A percentile compares a stretch with the other conserved stretches of the same genome.
Conservation (phyloP, 2,113 vertebrate species). For the Amblyopsis rosae region DNA sequence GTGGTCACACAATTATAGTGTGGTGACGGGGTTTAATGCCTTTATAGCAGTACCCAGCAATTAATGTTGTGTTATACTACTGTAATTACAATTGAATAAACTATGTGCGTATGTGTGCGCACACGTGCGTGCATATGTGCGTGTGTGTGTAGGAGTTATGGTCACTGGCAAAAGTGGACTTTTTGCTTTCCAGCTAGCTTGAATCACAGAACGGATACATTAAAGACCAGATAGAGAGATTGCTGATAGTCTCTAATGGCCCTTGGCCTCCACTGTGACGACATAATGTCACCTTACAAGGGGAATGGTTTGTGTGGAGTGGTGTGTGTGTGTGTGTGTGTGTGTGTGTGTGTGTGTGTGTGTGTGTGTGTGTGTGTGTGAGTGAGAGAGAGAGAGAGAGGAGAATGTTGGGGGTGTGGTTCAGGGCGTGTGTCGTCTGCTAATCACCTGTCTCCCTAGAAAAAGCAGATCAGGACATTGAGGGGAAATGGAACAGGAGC, state of each 20-base stretch:
- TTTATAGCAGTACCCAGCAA: slow-evolving; percentile 59
- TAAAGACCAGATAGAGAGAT: neutral
- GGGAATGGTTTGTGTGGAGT: neutral
- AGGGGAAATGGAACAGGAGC: no score
- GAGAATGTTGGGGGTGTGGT: no score
- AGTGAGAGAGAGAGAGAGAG: no score
- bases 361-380: neutral
- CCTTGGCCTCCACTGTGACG: neutral
- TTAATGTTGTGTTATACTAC: slow-evolving; percentile 47
- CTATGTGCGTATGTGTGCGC: neutral
- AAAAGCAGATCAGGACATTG: no score
- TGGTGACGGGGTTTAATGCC: slow-evolving; percentile 45
- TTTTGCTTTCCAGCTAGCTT: slow-evolving; percentile 11
- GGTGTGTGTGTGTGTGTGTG: neutral
- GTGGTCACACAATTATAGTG: slow-evolving; percentile 47
- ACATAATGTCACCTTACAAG: neutral
- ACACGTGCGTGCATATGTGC: slow-evolving; percentile 13
- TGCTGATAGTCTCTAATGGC: slow-evolving; percentile 21
- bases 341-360: neutral
- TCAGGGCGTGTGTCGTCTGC: no score
- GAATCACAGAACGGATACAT: slow-evolving; percentile 10
- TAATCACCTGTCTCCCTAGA: no score
- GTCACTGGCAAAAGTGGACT: slow-evolving; percentile 11
- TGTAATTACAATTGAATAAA: slow-evolving; percentile 43
- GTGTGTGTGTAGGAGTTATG: slow-evolving; percentile 12